A percentile compares a stretch with the other conserved stretches of the same genome.
These are phyloP conservation scores for Tridacna gigas DNA, from an alignment of 2,888 invertebrate species.

Conservation along the genomic window DNA sequence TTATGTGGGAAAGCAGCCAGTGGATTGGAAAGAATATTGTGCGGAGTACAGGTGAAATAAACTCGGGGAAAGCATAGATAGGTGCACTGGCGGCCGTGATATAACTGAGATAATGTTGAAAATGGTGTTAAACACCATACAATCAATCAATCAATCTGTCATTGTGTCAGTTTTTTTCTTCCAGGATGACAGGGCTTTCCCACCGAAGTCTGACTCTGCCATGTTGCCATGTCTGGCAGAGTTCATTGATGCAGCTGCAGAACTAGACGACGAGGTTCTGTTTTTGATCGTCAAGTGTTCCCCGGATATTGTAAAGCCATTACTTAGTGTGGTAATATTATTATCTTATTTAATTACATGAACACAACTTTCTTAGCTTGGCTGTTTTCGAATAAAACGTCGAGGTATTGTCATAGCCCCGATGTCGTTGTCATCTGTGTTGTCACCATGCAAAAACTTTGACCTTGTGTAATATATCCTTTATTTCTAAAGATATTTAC, in stretches of 20 bases:
- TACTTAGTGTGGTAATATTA: too few relatives aligned
- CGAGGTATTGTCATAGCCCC: too few relatives aligned
- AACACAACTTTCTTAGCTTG: too few relatives aligned
- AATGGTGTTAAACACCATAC: neutral
- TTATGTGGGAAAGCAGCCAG: neutral
- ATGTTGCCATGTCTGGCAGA: neutral
- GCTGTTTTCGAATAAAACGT: too few relatives aligned
- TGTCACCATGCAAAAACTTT: too few relatives aligned
- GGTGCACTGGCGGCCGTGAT: neutral
- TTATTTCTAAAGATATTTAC: too few relatives aligned
- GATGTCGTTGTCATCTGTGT: too few relatives aligned
- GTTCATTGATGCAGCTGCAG: neutral
- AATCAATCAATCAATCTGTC: neutral
- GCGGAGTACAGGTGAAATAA: neutral
- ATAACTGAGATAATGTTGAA: neutral
- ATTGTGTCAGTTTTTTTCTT: too few relatives aligned
- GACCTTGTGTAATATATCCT: too few relatives aligned
- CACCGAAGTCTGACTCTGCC: neutral
- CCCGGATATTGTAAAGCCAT: too few relatives aligned
- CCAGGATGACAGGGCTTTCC: slow-evolving; percentile 3
- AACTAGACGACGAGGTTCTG: neutral
- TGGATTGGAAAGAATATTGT: neutral
- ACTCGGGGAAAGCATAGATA: neutral
- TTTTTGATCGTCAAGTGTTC: too few relatives aligned
- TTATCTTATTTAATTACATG: too few relatives aligned